Percentiles rank a stretch among this genome's conserved stretches.
Evolutionary conservation across 1,140 invertebrate genomes (phyloP).

Genomic region (Drosophila yakuba): DNA sequence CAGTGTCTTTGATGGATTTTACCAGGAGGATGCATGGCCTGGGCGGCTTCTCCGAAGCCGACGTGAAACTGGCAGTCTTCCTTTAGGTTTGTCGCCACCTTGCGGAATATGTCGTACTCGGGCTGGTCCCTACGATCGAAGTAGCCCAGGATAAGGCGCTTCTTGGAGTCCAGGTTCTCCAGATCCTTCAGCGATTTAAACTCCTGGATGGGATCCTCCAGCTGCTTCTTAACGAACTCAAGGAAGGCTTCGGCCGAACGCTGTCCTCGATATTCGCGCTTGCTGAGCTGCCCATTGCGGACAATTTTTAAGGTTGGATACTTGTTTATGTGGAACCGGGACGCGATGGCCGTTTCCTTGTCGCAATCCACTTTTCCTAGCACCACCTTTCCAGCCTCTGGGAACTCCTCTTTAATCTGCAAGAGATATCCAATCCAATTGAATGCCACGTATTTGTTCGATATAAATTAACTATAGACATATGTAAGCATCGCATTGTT

Average conservation of each 20-base stretch:
- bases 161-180: constrained; percentile 93
- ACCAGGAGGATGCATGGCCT: constrained; percentile 93
- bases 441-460: not conserved
- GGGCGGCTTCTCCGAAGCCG: constrained; percentile 94
- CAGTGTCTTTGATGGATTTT: not conserved
- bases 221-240: constrained; percentile 94
- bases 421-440: constrained; percentile 19
- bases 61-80: constrained; percentile 98
- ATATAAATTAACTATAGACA: not conserved
- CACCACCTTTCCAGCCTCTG: constrained; percentile 93
- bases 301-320: constrained; percentile 99
- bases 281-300: constrained; percentile 96
- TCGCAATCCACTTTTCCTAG: constrained; percentile 99
- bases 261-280: constrained; percentile 96
- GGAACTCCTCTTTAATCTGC: constrained; percentile 88
- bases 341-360: constrained; percentile 92
- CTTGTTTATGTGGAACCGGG: constrained; percentile 97
- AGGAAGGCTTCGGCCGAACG: constrained; percentile 92
- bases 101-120: constrained; percentile 92
- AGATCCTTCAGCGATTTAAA: constrained; percentile 91
- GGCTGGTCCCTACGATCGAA: constrained; percentile 93
- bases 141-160: constrained; percentile 96
- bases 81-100: constrained; percentile 94
- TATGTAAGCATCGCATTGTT: too few relatives aligned
- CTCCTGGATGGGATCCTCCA: constrained; percentile 95